phyloP scores from a whole-genome alignment of 2,888 invertebrate species.

The Philonicus albiceps region DNA sequence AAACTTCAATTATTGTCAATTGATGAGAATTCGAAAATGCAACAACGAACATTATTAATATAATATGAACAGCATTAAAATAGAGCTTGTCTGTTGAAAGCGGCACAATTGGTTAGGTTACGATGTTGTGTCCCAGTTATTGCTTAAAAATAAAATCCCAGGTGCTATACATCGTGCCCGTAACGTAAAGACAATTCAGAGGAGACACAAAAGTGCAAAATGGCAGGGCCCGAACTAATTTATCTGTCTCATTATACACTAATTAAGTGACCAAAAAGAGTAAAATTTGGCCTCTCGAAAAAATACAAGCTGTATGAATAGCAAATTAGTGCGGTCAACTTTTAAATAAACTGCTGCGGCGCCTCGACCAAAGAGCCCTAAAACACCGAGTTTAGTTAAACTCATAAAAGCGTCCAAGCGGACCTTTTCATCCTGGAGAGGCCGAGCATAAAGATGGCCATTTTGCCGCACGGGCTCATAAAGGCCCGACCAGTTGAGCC shows the following conservation, averaged over 20 bases:
- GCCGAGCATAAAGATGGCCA: not conserved
- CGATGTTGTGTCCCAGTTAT: not conserved
- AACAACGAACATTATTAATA: too few relatives aligned
- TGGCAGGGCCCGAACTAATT: not conserved
- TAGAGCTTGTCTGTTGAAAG: not conserved
- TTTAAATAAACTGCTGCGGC: not conserved
- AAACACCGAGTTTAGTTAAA: not conserved
- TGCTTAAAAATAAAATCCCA: not conserved
- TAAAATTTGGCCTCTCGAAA: not conserved
- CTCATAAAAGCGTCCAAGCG: not conserved
- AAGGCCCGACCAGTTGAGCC: not conserved
- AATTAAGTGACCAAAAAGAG: not conserved
- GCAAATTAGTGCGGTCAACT: not conserved
- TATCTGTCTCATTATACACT: not conserved
- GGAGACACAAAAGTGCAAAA: not conserved
- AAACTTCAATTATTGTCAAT: too few relatives aligned
- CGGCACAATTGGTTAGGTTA: not conserved
- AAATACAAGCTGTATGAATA: not conserved
- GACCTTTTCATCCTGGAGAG: not conserved
- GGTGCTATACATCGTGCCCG: not conserved
- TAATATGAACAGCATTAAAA: not conserved
- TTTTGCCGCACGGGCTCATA: not conserved
- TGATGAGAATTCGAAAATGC: too few relatives aligned
- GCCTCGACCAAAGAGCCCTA: not conserved
- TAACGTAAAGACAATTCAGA: not conserved